phyloP scores from a whole-genome alignment of 92 coral and sea anemone species.

The Parazoanthus atlanticus region DNA sequence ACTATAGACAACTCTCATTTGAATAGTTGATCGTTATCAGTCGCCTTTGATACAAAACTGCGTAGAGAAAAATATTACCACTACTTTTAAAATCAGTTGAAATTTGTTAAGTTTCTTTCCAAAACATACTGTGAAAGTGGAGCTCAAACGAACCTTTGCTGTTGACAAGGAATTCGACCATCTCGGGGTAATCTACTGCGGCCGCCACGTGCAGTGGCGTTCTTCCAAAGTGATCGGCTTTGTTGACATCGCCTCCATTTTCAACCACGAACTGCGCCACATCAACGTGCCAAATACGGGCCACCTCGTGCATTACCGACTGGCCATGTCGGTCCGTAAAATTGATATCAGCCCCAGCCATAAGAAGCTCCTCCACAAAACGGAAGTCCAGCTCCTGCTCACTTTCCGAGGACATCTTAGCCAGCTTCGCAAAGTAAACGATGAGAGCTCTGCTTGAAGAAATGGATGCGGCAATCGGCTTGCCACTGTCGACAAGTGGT shows the following conservation, averaged over 20 bases:
- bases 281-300: slow-evolving; percentile 97
- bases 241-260: slow-evolving; percentile 89
- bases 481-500: slow-evolving; percentile 49
- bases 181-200: slow-evolving; percentile 97
- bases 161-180: slow-evolving; percentile 85
- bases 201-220: slow-evolving; percentile 95
- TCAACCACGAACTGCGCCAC: slow-evolving; percentile 89
- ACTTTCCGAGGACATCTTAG: slow-evolving; percentile 67
- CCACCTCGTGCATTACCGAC: slow-evolving; percentile 91
- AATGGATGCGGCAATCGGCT: slow-evolving; percentile 48
- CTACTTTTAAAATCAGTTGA: too few relatives aligned
- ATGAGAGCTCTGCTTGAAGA: slow-evolving; percentile 87
- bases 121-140: not conserved
- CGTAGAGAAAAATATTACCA: too few relatives aligned
- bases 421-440: slow-evolving; percentile 94
- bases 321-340: slow-evolving; percentile 93
- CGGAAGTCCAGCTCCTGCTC: slow-evolving; percentile 88
- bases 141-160: slow-evolving; percentile 70
- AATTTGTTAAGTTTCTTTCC: not conserved
- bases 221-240: slow-evolving; percentile 83
- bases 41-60: too few relatives aligned
- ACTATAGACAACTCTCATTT: too few relatives aligned
- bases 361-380: slow-evolving; percentile 72
- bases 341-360: slow-evolving; percentile 91
- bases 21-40: too few relatives aligned